Evolutionary conservation across 2,797 vertebrate species (phyloP).

Genomic region (Anniella stebbinsi): DNA sequence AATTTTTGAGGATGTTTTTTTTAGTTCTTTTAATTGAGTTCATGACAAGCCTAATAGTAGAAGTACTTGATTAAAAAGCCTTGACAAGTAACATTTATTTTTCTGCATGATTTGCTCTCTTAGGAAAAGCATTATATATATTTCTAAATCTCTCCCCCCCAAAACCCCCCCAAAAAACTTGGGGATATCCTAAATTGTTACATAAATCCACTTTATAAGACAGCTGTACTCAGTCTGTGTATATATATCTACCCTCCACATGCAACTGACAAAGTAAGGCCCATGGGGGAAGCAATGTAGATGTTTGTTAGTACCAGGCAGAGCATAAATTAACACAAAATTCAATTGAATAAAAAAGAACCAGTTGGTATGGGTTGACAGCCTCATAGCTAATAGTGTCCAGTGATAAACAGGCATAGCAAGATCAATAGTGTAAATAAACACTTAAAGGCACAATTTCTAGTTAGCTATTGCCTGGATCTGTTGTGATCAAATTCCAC

Average conservation of each 20-base stretch:
- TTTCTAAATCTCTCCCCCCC: neutral
- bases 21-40: neutral
- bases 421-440: neutral
- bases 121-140: neutral
- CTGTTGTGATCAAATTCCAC: neutral
- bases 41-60: neutral
- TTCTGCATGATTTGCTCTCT: neutral
- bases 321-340: neutral
- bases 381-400: neutral
- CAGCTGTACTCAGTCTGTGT: neutral
- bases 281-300: neutral
- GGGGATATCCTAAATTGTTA: neutral
- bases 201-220: neutral
- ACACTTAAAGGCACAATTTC: neutral
- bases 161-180: neutral
- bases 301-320: neutral
- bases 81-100: neutral
- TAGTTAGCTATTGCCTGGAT: neutral
- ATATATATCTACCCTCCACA: neutral
- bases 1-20: neutral
- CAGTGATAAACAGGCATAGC: neutral
- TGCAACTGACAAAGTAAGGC: neutral
- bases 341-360: neutral
- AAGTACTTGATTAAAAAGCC: neutral
- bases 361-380: neutral